Conservation (phyloP, 2,888 invertebrate genomes). For the Polymixis lichenea region DNA sequence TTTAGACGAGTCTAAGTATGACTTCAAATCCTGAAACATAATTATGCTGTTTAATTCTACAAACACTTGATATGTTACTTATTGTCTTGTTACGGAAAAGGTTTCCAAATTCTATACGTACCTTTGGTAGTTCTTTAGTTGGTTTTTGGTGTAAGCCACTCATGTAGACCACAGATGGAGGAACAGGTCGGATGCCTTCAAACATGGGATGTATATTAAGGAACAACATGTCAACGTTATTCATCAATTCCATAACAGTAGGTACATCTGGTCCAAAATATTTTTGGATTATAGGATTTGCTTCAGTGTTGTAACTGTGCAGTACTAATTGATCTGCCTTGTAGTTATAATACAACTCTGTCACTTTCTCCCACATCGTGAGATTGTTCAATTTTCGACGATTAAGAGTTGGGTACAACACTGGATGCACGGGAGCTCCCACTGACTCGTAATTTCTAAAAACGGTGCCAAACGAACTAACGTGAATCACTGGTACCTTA, state of each 20-base stretch:
- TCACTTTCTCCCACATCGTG: conserved; percentile 68
- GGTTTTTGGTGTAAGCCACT: conserved; percentile 69
- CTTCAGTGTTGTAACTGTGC: not conserved
- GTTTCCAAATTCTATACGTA: conserved; percentile 22
- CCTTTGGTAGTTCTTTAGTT: conserved; percentile 67
- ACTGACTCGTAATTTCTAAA: conserved; percentile 58
- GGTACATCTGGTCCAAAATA: conserved; percentile 66
- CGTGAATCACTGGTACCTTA: conserved; percentile 68
- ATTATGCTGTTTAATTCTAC: not conserved
- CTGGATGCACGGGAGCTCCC: conserved; percentile 69
- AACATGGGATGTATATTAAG: conserved; percentile 13
- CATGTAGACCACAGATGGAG: conserved; percentile 30
- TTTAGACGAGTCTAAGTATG: conserved; percentile 74
- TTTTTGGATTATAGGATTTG: conserved; percentile 35
- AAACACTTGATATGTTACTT: not conserved
- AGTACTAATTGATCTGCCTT: conserved; percentile 5
- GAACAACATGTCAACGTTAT: conserved; percentile 59
- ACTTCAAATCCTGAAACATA: conserved; percentile 73
- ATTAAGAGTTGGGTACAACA: conserved; percentile 63
- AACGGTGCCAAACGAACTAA: conserved; percentile 70
- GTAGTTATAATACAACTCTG: conserved; percentile 58
- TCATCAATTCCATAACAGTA: conserved; percentile 55
- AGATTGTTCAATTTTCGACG: conserved; percentile 64
- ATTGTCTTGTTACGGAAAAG: not conserved
- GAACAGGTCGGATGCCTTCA: conserved; percentile 65